A percentile compares a stretch with the other conserved stretches of the same genome.
These are phyloP conservation scores for Donacobius atricapilla DNA, from an alignment of 2,113 vertebrate species.

Conservation along the genomic window DNA sequence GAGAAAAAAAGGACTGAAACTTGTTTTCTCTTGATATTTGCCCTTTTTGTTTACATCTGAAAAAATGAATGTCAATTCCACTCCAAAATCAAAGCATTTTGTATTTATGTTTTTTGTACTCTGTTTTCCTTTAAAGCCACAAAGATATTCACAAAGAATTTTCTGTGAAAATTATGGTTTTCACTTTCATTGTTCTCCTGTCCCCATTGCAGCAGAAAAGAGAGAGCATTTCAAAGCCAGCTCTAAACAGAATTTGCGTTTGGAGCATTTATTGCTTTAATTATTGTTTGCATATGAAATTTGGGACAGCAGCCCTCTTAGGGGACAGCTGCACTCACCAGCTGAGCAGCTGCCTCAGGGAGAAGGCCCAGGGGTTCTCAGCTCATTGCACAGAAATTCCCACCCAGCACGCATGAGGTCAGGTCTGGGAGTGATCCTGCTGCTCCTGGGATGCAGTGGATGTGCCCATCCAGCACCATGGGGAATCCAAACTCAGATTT, in stretches of 20 bases:
- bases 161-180: neutral
- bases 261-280: slow-evolving; percentile 28
- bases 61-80: neutral
- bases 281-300: slow-evolving; percentile 31
- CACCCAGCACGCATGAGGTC: neutral
- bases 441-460: accelerated
- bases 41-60: neutral
- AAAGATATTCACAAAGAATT: neutral
- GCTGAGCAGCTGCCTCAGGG: neutral
- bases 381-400: neutral
- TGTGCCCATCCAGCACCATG: accelerated
- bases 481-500: neutral
- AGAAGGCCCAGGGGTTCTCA: neutral
- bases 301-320: neutral
- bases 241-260: neutral
- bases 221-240: neutral
- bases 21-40: neutral
- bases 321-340: neutral
- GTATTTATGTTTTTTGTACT: neutral
- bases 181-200: neutral
- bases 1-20: neutral
- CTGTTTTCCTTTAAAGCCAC: neutral
- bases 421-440: neutral
- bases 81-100: neutral
- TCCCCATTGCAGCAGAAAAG: neutral